Conservation (phyloP, 2,888 invertebrate species). For the Mythimna albipuncta region DNA sequence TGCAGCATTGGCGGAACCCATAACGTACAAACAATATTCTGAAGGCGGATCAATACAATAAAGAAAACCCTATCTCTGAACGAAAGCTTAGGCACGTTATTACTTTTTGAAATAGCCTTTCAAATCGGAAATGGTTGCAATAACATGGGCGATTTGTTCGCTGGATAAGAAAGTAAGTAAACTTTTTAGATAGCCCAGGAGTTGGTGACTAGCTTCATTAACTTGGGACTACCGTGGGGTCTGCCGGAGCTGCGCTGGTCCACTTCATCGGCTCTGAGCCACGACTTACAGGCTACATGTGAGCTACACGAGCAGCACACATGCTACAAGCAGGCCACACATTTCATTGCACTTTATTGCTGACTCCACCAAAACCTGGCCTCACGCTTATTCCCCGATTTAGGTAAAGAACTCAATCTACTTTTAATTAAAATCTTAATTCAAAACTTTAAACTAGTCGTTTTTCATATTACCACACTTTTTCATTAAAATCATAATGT, state of each 20-base stretch:
- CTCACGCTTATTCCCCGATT: conserved; percentile 29
- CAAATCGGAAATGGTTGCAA: conserved; percentile 12
- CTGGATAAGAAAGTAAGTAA: conserved; percentile 14
- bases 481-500: conserved; percentile 23
- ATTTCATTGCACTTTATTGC: conserved; percentile 63
- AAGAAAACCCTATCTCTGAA: conserved; percentile 24
- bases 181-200: conserved; percentile 31
- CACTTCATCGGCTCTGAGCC: conserved; percentile 7
- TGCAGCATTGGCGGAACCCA: conserved; percentile 8
- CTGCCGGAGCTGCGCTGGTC: not conserved
- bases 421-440: conserved; percentile 20
- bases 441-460: conserved; percentile 8
- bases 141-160: conserved; percentile 33
- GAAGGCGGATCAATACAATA: conserved; percentile 23
- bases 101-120: conserved; percentile 29
- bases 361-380: conserved; percentile 16
- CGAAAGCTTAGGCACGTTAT: conserved; percentile 20
- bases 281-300: not conserved
- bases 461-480: not conserved
- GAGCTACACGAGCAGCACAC: conserved; percentile 30
- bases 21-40: conserved; percentile 32
- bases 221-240: conserved; percentile 1
- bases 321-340: conserved; percentile 64
- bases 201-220: conserved; percentile 36
- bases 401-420: conserved; percentile 26